These are phyloP conservation scores for Astyanax mexicanus DNA, from an alignment of 2,797 vertebrate genomes.

Conservation along the genomic window DNA sequence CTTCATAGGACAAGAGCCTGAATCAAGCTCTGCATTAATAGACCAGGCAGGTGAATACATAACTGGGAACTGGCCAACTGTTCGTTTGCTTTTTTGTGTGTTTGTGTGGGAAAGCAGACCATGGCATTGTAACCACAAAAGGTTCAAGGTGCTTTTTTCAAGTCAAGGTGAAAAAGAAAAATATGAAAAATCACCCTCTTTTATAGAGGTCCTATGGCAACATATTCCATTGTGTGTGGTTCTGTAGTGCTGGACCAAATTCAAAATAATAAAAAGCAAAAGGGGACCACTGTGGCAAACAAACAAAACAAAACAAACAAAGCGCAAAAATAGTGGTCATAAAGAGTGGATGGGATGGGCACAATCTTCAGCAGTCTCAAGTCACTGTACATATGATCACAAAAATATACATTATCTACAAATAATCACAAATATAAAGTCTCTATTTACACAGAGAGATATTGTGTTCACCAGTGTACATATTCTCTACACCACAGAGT, in stretches of 20 bases:
- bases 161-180: not conserved
- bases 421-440: conserved; percentile 32
- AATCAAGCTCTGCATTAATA: not conserved
- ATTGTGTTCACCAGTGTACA: conserved; percentile 7
- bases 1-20: conserved; percentile 3
- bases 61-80: not conserved
- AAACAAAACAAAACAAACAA: not conserved
- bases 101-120: conserved; percentile 1
- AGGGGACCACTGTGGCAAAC: not conserved
- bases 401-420: conserved; percentile 57
- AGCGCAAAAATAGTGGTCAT: conserved; percentile 59
- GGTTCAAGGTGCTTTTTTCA: conserved; percentile 16
- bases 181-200: not conserved
- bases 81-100: too few species aligned
- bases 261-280: not conserved
- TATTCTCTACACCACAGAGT: not conserved
- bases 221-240: not conserved
- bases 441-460: conserved; percentile 31
- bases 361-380: conserved; percentile 61
- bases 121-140: not conserved
- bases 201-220: not conserved
- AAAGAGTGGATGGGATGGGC: conserved; percentile 29
- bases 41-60: too few species aligned
- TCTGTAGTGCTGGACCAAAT: conserved; percentile 37
- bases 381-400: conserved; percentile 60